Evolutionary conservation across 2,113 vertebrate genomes (phyloP).

Genomic region (Anarrhichthys ocellatus): DNA sequence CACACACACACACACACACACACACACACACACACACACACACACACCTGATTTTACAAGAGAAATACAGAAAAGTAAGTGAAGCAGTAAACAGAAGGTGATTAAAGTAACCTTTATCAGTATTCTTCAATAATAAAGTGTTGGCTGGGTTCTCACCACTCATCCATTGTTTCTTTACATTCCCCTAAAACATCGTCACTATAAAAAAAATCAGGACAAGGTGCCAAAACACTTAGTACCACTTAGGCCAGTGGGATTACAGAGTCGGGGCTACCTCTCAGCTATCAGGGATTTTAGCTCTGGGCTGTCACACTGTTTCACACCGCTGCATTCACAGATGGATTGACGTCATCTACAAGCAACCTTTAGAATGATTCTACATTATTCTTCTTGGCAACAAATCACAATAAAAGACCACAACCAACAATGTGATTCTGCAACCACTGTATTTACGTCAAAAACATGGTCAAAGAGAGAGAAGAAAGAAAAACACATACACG

Average conservation of each 20-base stretch:
- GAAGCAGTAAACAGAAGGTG: background rate
- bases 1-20: background rate
- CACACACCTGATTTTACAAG: background rate
- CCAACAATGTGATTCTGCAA: background rate
- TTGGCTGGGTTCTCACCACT: background rate
- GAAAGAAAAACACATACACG: background rate
- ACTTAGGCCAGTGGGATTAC: no score
- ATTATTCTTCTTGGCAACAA: background rate
- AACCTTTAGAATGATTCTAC: background rate
- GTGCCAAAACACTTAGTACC: background rate
- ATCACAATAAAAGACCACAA: background rate
- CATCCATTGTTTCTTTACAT: background rate
- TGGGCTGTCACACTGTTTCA: background rate
- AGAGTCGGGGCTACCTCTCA: background rate
- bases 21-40: conserved; percentile 6
- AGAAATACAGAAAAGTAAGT: background rate
- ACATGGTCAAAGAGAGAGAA: background rate
- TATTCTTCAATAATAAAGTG: background rate
- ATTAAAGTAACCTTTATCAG: conserved; percentile 22
- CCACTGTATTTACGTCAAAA: background rate
- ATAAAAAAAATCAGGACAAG: background rate
- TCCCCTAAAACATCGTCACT: background rate
- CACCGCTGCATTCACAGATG: background rate
- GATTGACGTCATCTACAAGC: background rate
- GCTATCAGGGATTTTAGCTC: conserved; percentile 16